Evolutionary conservation across 2,113 vertebrate genomes (phyloP), one percentile per base, ranked within the genome.

Genomic region (Eubucco bourcierii): DNA sequence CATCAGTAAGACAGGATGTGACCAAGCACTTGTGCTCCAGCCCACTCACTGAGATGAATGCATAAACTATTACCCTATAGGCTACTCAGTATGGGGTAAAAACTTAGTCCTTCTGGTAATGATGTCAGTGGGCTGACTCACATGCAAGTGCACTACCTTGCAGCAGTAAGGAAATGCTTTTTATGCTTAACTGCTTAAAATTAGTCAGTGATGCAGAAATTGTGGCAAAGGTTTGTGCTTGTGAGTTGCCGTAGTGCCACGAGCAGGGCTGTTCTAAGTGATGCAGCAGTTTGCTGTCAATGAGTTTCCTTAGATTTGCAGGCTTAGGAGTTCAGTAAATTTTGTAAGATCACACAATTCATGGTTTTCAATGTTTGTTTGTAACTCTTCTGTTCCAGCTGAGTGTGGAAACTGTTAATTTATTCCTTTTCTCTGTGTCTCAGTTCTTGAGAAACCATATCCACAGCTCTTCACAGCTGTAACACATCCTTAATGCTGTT

Each of bases 381-480:
- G 50, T 73, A 90, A 46, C 5, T 41, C 50, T 79, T 86, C 39
- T 73, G 13, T 91, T 84, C 74, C 73, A 85, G 15, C 31, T 85
- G 47, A 84, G 59, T 52, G 20, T 58, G 27, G 47, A 80, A 89
- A 84, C 17, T 56, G n/a, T 61, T 87, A 68, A 80, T 90, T 80
- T 90, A 78, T 74, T 80, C 37, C 16, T 59, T 95, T 71, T 17
- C 16, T 71, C 39, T 72, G 5, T 84, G 34, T 80, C 31, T 90
- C 63, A 65, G 13, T 64, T 83, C 37, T 34, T 80, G 52, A 90
- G 74, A 94, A 94, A 56, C 19, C 31, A 15, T 55, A 90, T 58
- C 34, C 70, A 27, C 21, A 74, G n/a, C 39, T 89, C 39, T 92
- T 90, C 80, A 79, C 70, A 88, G 27, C 46, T 84, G 85, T 82